These are phyloP conservation scores for Chaetorhynchus papuensis DNA, from an alignment of 2,113 vertebrate species.

Conservation along the genomic window DNA sequence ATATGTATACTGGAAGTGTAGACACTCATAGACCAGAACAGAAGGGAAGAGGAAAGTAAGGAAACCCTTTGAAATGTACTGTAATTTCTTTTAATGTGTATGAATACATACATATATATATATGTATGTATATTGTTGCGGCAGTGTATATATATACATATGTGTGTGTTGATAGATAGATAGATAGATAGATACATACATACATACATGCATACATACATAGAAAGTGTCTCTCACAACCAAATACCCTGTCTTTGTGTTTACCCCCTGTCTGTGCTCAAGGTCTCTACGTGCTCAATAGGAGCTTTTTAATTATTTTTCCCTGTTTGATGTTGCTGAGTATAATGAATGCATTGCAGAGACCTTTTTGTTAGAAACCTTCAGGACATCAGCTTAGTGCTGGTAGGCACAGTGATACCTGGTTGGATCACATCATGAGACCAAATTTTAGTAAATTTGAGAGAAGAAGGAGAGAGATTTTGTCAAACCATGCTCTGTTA, in stretches of 20 bases:
- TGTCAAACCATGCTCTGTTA: neutral
- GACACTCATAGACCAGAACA: neutral
- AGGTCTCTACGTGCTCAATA: conserved; percentile 59
- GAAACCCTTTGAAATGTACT: neutral
- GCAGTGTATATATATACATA: fast-evolving
- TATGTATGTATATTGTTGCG: no score
- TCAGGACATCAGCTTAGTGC: neutral
- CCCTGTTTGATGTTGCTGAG: conserved; percentile 64
- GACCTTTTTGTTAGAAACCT: conserved; percentile 37
- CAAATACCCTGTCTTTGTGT: conserved; percentile 30
- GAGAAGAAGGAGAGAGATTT: conserved; percentile 5
- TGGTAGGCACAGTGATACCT: conserved; percentile 12
- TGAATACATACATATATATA: neutral
- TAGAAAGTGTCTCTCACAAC: conserved; percentile 26
- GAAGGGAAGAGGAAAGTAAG: conserved; percentile 25
- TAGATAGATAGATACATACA: neutral
- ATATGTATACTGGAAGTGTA: neutral
- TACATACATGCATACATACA: no score
- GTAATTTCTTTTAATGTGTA: neutral
- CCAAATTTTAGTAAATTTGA: neutral
- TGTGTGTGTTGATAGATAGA: neutral
- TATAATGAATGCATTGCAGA: conserved; percentile 55
- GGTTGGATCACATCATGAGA: conserved; percentile 13
- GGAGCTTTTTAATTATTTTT: conserved; percentile 72
- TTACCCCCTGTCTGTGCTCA: conserved; percentile 30